Conservation (phyloP, 2,797 vertebrate genomes). For the Coendou prehensilis region DNA sequence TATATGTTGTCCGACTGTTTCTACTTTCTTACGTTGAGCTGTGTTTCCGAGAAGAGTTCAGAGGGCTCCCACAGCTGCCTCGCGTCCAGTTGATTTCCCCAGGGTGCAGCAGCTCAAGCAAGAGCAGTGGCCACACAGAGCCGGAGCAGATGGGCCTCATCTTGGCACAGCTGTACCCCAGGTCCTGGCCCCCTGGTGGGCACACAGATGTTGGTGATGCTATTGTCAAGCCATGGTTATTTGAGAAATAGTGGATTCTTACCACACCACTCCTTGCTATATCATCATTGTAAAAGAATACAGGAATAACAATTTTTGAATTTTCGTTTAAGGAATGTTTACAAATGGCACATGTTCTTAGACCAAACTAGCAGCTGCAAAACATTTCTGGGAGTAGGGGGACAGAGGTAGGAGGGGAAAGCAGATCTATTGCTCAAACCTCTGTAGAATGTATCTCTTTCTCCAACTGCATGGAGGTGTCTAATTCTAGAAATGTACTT, state of each 20-base stretch:
- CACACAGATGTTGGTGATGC: not conserved
- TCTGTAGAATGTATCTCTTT: not conserved
- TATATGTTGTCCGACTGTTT: rapidly evolving
- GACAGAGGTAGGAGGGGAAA: not conserved
- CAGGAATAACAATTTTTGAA: not conserved
- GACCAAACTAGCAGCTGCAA: not conserved
- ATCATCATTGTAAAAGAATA: not conserved
- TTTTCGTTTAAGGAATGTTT: slow-evolving; percentile 19
- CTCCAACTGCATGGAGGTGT: not conserved
- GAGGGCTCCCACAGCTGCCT: not conserved
- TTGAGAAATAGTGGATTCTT: not conserved
- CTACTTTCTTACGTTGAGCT: not conserved
- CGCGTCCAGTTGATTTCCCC: not conserved
- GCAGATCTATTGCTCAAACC: not conserved
- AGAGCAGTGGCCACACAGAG: not conserved
- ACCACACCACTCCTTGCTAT: not conserved
- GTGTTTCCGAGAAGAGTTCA: not conserved
- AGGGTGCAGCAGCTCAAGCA: not conserved
- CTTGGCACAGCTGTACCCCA: rapidly evolving
- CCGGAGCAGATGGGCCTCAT: not conserved
- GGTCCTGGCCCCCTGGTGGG: not conserved
- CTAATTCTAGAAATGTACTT: not conserved
- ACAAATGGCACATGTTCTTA: not conserved
- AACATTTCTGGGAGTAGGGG: not conserved
- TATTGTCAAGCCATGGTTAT: not conserved